A percentile compares a stretch with the other conserved stretches of the same genome.
Conservation (phyloP, 1,140 invertebrate species). For the Heterodera schachtii region DNA sequence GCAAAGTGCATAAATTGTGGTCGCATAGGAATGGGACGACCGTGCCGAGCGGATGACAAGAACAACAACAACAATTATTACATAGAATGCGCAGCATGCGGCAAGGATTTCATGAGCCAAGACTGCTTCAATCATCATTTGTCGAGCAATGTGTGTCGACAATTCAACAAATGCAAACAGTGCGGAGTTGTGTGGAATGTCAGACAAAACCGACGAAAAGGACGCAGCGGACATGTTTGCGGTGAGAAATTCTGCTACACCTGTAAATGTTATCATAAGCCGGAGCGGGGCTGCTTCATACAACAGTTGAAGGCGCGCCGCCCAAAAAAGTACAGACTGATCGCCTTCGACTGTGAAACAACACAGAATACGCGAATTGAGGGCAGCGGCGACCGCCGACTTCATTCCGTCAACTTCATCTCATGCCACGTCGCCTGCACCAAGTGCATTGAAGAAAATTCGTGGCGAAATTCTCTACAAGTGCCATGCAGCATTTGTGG, state of each 20-base stretch:
- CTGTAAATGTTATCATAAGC: background rate
- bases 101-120: too few relatives aligned
- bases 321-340: background rate
- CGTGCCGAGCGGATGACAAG: too few relatives aligned
- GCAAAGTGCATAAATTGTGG: too few relatives aligned
- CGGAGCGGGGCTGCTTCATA: background rate
- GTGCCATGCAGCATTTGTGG: too few relatives aligned
- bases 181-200: background rate
- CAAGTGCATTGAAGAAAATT: constrained; percentile 6
- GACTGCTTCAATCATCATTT: background rate
- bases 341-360: constrained; percentile 11
- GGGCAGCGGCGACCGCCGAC: too few relatives aligned
- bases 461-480: background rate
- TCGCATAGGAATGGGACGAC: too few relatives aligned
- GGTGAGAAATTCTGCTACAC: background rate
- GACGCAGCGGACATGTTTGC: background rate
- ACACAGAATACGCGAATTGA: background rate
- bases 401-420: constrained; percentile 12
- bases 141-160: background rate
- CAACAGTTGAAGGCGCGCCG: background rate
- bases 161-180: background rate
- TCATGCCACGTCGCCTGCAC: constrained; percentile 1
- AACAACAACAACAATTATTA: too few relatives aligned
- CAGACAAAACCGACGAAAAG: background rate
- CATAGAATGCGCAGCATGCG: too few relatives aligned